Conservation (phyloP, 1,140 invertebrate genomes). For the Dryas iulia region DNA sequence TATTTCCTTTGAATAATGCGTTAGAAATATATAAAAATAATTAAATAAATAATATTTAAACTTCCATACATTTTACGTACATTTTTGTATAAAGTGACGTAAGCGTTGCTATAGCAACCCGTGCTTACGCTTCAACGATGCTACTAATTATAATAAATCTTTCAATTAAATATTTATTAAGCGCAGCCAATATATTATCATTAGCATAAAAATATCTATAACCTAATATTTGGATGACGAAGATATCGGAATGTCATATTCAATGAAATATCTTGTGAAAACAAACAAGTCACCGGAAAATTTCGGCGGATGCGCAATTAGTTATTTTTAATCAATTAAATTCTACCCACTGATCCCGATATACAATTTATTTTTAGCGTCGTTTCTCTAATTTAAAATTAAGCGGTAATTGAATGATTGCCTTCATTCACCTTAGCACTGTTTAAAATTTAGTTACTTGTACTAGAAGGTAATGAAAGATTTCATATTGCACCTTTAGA, state of each 20-base stretch:
- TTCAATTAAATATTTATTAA: background rate
- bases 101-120: too few relatives aligned
- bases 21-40: too few relatives aligned
- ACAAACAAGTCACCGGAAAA: constrained; percentile 44
- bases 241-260: constrained; percentile 23
- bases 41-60: too few relatives aligned
- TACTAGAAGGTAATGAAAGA: background rate
- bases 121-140: background rate
- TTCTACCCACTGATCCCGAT: constrained; percentile 13
- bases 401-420: constrained; percentile 9
- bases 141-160: background rate
- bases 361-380: constrained; percentile 15
- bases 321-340: constrained; percentile 35
- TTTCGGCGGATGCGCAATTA: constrained; percentile 30
- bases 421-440: background rate
- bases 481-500: background rate
- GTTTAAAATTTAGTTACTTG: background rate
- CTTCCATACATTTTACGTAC: too few relatives aligned
- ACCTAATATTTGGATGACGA: constrained; percentile 7
- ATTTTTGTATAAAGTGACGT: too few relatives aligned
- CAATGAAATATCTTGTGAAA: constrained; percentile 31
- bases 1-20: background rate
- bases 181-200: background rate
- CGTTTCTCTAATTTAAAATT: constrained; percentile 9
- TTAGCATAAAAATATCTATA: background rate